A percentile compares a stretch with the other conserved stretches of the same genome.
phyloP scores from a whole-genome alignment of 2,113 vertebrate species.

The Cyprinus carpio region DNA sequence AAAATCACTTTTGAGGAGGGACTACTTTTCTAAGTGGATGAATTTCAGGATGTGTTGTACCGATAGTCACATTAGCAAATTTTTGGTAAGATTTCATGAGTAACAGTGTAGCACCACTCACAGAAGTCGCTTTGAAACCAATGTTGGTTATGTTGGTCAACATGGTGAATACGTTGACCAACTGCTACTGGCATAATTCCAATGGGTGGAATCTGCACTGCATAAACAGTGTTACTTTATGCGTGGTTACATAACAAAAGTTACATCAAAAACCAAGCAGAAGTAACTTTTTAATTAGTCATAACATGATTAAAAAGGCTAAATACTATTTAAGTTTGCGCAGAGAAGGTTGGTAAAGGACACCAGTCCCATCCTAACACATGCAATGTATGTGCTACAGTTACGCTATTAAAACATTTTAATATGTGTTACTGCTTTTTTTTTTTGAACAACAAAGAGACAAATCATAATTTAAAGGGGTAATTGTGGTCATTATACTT shows the following conservation, averaged over 20 bases:
- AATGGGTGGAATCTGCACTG: background rate
- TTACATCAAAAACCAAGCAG: background rate
- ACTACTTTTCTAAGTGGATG: background rate
- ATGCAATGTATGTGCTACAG: background rate
- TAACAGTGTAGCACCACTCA: too few species aligned
- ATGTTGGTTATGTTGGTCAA: background rate
- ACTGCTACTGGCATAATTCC: background rate
- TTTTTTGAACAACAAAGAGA: too few species aligned
- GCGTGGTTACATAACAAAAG: background rate
- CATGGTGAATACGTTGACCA: too few species aligned
- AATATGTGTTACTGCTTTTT: background rate
- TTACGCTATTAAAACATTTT: background rate
- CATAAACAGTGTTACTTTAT: background rate
- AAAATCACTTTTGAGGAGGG: background rate
- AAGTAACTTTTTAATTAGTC: background rate
- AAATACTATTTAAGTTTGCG: background rate
- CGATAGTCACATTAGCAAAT: background rate
- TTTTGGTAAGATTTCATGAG: background rate
- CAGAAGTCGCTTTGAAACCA: background rate
- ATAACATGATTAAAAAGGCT: background rate
- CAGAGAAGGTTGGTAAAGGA: background rate
- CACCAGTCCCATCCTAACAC: background rate
- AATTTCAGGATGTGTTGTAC: background rate
- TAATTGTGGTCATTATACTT: background rate
- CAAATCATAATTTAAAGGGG: background rate